Evolutionary conservation across 2,113 vertebrate genomes (phyloP), one percentile per base, ranked within the genome.

Genomic region (Cyrtonyx montezumae): DNA sequence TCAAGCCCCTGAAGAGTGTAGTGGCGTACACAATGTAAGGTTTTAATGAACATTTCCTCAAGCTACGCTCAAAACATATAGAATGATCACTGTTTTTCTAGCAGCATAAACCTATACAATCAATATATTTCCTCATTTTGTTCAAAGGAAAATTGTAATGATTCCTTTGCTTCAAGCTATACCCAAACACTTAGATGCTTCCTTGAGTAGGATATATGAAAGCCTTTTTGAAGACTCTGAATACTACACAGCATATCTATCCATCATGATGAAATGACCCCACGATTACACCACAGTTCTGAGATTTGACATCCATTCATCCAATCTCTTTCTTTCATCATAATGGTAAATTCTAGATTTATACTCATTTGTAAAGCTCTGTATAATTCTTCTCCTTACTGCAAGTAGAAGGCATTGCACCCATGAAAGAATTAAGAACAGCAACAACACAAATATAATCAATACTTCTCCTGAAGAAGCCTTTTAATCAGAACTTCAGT

Each of bases 41-140:
- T 86, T 93, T 81, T 84, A 94, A 96, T 66, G 77, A 94, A 94
- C 68, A 90, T 58, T 19, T 70, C 88, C 66, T 81, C 69, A 34
- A 94, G 90, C 84, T 5, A 0, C 45, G 88, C 86, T 90, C 32
- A 42, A 49, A 89, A 94, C 55, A 55, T 59, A 88, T 11, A 16
- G 37, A 86, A 80, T 67, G 82, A 92, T 89, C 84, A 80, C 77
- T 86, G 65, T 30, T 81, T 61, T 82, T 80, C 86, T 61, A 92
- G 74, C 69, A 89, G 58, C 78, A 90, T 75, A 91, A 94, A 91
- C 90, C 83, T 76, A 32, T 78, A 68, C 16, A 37, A 96, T 95
- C 92, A 81, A 90, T 91, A 62, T 36, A 95, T 78, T 78, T 91
- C 51, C 73, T 84, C 85, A 84, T 83, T 93, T 91, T 88, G 92